Percentiles rank a stretch among this genome's conserved stretches.
Evolutionary conservation across 2,113 vertebrate species (phyloP).

Genomic region (Melospiza melodia): DNA sequence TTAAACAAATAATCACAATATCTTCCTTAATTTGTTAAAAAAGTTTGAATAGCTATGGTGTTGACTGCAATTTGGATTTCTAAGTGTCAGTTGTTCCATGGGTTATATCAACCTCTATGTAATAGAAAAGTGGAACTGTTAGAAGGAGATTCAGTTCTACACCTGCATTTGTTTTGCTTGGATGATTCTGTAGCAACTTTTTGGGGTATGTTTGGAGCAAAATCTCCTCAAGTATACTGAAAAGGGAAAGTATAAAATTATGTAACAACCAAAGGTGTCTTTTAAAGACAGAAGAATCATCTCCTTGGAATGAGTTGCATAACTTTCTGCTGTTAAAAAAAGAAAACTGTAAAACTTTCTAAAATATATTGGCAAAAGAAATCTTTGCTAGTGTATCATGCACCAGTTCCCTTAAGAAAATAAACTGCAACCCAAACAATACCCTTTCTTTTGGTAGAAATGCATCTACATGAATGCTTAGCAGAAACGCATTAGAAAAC

Average conservation of each 20-base stretch:
- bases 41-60: background rate
- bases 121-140: background rate
- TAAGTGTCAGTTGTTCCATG: background rate
- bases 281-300: background rate
- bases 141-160: background rate
- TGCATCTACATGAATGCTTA: background rate
- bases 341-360: background rate
- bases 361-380: background rate
- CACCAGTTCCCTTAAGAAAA: background rate
- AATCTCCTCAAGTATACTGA: background rate
- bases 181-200: background rate
- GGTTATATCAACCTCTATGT: background rate
- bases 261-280: background rate
- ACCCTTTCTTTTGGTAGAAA: background rate
- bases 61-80: background rate
- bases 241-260: background rate
- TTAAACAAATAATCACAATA: background rate
- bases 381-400: background rate
- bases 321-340: background rate
- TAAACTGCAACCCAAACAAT: background rate
- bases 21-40: background rate
- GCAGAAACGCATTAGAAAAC: background rate
- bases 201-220: background rate
- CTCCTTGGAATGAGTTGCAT: background rate
- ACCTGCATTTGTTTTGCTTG: background rate